Percentiles rank a stretch among this genome's conserved stretches.
Evolutionary conservation across 1,140 invertebrate genomes (phyloP).

Genomic region (Stegodyphus dumicola): DNA sequence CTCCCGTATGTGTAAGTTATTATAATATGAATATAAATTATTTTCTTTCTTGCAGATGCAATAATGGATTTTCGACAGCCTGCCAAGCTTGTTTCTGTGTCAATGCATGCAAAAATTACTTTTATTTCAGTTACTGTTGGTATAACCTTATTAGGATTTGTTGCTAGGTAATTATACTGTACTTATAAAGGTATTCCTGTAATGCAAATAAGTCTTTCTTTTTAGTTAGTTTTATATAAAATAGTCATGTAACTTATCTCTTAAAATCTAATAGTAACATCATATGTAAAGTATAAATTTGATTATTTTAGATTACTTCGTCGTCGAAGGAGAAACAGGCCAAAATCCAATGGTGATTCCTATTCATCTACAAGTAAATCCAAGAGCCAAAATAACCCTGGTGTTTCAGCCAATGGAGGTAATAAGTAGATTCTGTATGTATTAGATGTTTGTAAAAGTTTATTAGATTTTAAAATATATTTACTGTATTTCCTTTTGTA

Average conservation of each 20-base stretch:
- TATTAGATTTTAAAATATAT: too few relatives aligned
- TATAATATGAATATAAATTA: too few relatives aligned
- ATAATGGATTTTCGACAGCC: conserved; percentile 7
- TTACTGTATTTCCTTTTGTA: too few relatives aligned
- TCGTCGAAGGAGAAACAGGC: conserved; percentile 21
- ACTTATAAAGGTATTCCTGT: conserved; percentile 35
- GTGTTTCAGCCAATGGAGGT: too few relatives aligned
- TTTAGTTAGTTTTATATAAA: background rate
- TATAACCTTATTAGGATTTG: conserved; percentile 65
- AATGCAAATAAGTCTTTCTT: background rate
- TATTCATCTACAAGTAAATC: background rate
- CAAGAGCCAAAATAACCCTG: too few relatives aligned
- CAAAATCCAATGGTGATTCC: conserved; percentile 15
- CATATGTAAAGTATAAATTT: background rate
- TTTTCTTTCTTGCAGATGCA: background rate
- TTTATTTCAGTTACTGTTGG: conserved; percentile 65
- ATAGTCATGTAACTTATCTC: too few relatives aligned
- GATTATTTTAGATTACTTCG: conserved; percentile 21
- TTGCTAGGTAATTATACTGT: conserved; percentile 62
- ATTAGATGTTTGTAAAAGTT: too few relatives aligned
- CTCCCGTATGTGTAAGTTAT: too few relatives aligned
- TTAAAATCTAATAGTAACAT: too few relatives aligned
- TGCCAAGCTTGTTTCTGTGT: conserved; percentile 23
- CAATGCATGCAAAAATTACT: conserved; percentile 64
- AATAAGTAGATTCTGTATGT: too few relatives aligned